Conservation (phyloP, 2,113 vertebrate species). For the Prinia subflava region DNA sequence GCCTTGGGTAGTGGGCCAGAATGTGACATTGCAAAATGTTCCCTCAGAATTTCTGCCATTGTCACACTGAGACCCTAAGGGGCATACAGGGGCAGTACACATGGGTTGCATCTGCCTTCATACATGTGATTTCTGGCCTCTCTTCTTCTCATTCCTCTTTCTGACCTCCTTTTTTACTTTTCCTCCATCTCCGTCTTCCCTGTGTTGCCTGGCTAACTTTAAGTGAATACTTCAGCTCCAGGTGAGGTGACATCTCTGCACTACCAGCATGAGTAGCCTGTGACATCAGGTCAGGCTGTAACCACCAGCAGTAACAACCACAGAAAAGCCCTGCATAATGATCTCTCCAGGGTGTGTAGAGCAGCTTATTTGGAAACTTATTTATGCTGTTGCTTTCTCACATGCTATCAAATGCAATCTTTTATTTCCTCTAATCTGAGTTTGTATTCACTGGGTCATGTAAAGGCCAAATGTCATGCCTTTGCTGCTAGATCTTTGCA, state of each 20-base stretch:
- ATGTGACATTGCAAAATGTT: fast-evolving
- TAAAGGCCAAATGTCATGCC: slow-evolving; percentile 10
- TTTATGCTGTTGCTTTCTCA: background rate
- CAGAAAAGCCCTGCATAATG: background rate
- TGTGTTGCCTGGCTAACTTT: background rate
- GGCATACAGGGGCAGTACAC: background rate
- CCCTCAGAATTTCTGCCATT: background rate
- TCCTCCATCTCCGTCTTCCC: fast-evolving
- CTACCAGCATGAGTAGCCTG: background rate
- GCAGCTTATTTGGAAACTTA: background rate
- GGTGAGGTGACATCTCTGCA: background rate
- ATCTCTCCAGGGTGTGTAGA: background rate
- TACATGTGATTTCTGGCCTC: background rate
- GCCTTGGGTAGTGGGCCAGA: background rate
- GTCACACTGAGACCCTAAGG: background rate
- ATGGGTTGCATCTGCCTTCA: background rate
- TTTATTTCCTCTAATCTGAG: background rate
- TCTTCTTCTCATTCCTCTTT: no score
- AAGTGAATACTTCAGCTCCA: background rate
- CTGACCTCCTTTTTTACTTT: background rate
- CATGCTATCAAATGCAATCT: background rate
- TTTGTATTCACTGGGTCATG: background rate
- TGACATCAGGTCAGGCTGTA: background rate
- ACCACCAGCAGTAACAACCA: background rate
- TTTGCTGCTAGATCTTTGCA: background rate